These are phyloP conservation scores for Cyclophora punctaria DNA, from an alignment of 2,888 invertebrate genomes.

Conservation along the genomic window DNA sequence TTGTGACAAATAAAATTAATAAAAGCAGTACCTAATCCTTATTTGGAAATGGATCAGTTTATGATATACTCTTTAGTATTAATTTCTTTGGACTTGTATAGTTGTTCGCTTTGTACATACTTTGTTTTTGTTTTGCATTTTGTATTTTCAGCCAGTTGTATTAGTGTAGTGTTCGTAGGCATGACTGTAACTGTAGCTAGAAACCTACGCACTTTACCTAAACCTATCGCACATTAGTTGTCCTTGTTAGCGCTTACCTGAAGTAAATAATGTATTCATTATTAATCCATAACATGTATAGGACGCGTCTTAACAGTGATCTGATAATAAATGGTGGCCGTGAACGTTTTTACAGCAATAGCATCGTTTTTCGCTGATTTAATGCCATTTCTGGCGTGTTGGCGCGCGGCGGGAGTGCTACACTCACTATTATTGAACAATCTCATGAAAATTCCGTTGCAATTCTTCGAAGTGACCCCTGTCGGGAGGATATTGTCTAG, in stretches of 20 bases:
- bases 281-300: constrained; percentile 21
- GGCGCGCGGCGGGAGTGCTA: constrained; percentile 78
- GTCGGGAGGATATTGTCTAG: constrained; percentile 82
- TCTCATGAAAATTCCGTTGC: constrained; percentile 80
- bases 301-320: constrained; percentile 6
- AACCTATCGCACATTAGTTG: no score
- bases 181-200: no score
- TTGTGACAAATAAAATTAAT: not conserved
- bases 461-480: constrained; percentile 87
- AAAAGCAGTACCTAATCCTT: not conserved
- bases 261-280: constrained; percentile 66
- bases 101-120: no score
- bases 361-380: constrained; percentile 80
- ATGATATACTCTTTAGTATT: constrained; percentile 4
- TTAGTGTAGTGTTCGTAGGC: no score
- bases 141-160: no score
- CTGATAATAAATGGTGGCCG: constrained; percentile 25
- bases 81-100: not conserved
- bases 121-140: no score
- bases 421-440: constrained; percentile 76
- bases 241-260: constrained; percentile 5
- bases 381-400: constrained; percentile 80
- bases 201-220: no score
- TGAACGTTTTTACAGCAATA: constrained; percentile 79
- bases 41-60: not conserved